Evolutionary conservation across 2,888 invertebrate genomes (phyloP).

Genomic region (Brachyptera putata): DNA sequence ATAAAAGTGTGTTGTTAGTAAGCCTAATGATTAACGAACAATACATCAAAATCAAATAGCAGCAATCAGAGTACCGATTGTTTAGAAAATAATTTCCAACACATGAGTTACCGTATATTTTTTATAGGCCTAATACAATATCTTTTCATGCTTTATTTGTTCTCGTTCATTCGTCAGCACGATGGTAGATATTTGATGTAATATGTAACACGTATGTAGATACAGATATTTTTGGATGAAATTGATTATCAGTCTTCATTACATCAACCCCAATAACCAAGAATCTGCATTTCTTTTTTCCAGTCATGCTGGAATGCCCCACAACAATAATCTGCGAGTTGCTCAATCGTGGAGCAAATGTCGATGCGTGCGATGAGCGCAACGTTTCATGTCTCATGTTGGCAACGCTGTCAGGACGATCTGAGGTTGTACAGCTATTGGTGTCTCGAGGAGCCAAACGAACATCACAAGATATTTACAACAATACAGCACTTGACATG

Average conservation of each 20-base stretch:
- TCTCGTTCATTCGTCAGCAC: too few species aligned
- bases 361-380: conserved; percentile 27
- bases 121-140: too few species aligned
- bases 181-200: too few species aligned
- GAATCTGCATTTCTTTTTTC: background rate
- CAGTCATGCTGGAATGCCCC: conserved; percentile 33
- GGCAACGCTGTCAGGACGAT: conserved; percentile 25
- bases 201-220: too few species aligned
- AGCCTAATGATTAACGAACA: too few species aligned
- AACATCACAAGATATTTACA: conserved; percentile 31
- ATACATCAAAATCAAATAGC: too few species aligned
- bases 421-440: conserved; percentile 32
- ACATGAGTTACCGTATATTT: too few species aligned
- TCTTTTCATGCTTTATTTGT: too few species aligned
- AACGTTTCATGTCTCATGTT: conserved; percentile 28
- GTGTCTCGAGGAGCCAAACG: conserved; percentile 34
- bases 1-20: too few species aligned
- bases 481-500: conserved; percentile 34
- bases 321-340: conserved; percentile 29
- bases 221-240: background rate
- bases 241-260: background rate
- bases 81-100: too few species aligned
- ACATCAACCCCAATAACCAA: background rate
- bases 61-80: too few species aligned
- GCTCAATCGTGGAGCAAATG: conserved; percentile 32